Base-by-base conservation (phyloP, 2,797 vertebrate genomes). In the Phyllotis vaccarum region DNA sequence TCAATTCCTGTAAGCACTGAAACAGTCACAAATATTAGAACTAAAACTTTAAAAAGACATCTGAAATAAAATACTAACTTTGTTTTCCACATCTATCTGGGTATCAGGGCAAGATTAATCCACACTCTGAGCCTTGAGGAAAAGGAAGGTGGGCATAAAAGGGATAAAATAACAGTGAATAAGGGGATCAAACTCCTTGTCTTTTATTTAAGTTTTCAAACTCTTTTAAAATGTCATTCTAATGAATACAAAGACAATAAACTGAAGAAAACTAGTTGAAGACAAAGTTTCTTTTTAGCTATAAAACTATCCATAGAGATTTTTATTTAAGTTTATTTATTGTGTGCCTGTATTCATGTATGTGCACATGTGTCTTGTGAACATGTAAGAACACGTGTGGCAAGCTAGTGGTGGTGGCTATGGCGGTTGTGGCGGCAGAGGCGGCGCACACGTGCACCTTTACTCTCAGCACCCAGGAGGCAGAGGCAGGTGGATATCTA, bases 11-110 rank as follows among this genome's bases (percentile, higher is more conserved):
- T n/a, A n/a, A 86, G 11, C 62, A 54, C 66, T 58, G 87, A 56
- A 75, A 43, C 66, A 91, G 11, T 85, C 8, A 87, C 70, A 92
- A 95, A 70, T 58, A 83, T 68, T 43, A 93, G 83, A 80, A 70
- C 34, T 52, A 54, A 95, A 81, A 56, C 22, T 80, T 92, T 64
- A 95, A 40, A 93, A 96, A n/a, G 58, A 64, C 43, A 86, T 95
- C 17, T 75, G 72, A 85, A 89, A 86, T 62, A 29, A 95, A 91
- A 83, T 31, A 89, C 22, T 54, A 87, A 76, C 31, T 72, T 40
- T 34, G 56, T 74, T 95, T 86, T 52, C 70, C 78, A 90, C 34
- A 78, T 2, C 52, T 60, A 24, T 90, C 37, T 94, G 52, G 74
- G 85, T 66, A 58, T 37, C 66, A 81, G n/a, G 40, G 29, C 24